Conservation (phyloP, 2,888 invertebrate genomes). For the Ichneumoninae sp. region DNA sequence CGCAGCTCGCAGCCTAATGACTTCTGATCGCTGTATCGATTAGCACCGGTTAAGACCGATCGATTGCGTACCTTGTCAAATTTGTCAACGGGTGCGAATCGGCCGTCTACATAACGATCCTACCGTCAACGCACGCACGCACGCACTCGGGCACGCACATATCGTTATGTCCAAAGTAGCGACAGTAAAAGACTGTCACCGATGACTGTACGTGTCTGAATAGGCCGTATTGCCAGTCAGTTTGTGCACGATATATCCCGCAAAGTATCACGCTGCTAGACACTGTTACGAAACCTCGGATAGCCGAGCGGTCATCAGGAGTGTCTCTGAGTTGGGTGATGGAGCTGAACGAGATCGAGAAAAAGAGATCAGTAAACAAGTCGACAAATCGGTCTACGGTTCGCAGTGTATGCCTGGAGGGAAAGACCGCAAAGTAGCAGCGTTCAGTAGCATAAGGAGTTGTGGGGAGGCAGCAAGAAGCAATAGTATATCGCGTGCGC, state of each 20-base stretch:
- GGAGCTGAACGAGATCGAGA: constrained; percentile 48
- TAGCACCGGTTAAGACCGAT: constrained; percentile 81
- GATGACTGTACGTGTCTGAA: neutral
- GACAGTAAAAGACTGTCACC: neutral
- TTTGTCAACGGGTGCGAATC: constrained; percentile 82
- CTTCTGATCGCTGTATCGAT: constrained; percentile 82
- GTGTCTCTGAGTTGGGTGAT: constrained; percentile 9
- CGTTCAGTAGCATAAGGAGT: constrained; percentile 31
- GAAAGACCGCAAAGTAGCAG: constrained; percentile 22
- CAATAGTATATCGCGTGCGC: neutral
- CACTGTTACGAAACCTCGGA: constrained; percentile 49
- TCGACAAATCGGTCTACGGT: constrained; percentile 61
- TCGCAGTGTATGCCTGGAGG: constrained; percentile 14
- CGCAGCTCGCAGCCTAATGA: constrained; percentile 79
- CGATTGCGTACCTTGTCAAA: constrained; percentile 83
- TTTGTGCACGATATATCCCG: neutral
- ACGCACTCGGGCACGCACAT: constrained; percentile 9
- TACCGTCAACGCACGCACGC: neutral
- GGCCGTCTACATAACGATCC: constrained; percentile 61
- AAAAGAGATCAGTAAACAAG: constrained; percentile 56
- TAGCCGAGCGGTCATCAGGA: constrained; percentile 43
- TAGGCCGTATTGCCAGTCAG: neutral
- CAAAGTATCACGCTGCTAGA: constrained; percentile 21
- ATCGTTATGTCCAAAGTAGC: constrained; percentile 38
- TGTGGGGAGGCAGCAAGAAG: constrained; percentile 18